Conservation (phyloP, 2,888 invertebrate genomes). For the Antitype chi region DNA sequence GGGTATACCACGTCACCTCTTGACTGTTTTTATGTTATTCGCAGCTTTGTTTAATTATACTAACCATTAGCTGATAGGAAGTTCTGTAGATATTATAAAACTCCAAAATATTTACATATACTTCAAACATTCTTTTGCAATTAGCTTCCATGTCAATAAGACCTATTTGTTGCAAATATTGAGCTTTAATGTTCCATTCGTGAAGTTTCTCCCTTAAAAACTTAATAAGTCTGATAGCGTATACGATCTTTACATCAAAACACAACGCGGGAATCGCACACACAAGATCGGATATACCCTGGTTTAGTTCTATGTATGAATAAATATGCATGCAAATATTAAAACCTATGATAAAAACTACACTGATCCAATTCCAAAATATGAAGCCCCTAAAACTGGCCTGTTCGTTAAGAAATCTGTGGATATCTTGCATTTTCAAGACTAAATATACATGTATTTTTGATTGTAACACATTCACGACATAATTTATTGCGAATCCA, state of each 20-base stretch:
- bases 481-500: not conserved
- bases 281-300: not conserved
- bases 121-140: slow-evolving; percentile 30
- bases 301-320: not conserved
- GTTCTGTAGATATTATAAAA: slow-evolving; percentile 11
- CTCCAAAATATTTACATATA: slow-evolving; percentile 20
- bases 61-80: slow-evolving; percentile 18
- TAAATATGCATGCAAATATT: not conserved
- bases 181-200: slow-evolving; percentile 15
- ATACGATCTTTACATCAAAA: slow-evolving; percentile 29
- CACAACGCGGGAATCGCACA: not conserved
- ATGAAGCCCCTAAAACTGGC: not conserved
- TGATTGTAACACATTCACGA: not conserved
- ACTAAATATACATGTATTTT: not conserved
- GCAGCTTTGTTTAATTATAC: not conserved
- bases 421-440: slow-evolving; percentile 11
- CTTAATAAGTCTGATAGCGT: slow-evolving; percentile 27
- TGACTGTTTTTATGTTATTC: not conserved
- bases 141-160: not conserved
- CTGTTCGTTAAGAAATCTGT: slow-evolving; percentile 1
- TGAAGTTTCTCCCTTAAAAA: slow-evolving; percentile 1
- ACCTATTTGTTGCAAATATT: not conserved
- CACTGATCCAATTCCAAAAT: slow-evolving; percentile 18
- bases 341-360: not conserved
- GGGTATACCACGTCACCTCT: too few relatives aligned